A percentile compares a stretch with the other conserved stretches of the same genome.
Conservation (phyloP, 2,888 invertebrate species). For the Tachystola acroxantha region DNA sequence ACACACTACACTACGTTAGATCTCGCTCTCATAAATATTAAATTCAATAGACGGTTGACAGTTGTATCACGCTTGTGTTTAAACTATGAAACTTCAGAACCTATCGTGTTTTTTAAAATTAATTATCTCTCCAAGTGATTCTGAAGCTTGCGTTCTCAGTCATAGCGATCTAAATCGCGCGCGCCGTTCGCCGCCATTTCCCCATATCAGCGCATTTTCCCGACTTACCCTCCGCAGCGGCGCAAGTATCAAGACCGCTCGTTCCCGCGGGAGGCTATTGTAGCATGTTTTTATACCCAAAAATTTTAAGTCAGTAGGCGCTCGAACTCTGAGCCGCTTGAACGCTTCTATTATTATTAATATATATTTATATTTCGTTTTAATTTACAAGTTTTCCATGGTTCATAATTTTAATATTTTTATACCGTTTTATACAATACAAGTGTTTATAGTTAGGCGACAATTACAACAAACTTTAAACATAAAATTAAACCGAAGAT, state of each 20-base stretch:
- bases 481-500: constrained; percentile 1
- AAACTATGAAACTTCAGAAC: no score
- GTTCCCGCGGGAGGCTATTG: constrained; percentile 67
- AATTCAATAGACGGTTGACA: no score
- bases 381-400: constrained; percentile 77
- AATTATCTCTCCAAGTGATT: no score
- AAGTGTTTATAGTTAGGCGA: constrained; percentile 73
- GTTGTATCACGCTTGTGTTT: no score
- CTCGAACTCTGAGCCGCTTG: constrained; percentile 75
- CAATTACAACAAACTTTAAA: constrained; percentile 43
- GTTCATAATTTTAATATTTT: constrained; percentile 78
- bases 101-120: no score
- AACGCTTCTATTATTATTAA: constrained; percentile 77
- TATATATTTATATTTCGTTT: constrained; percentile 79
- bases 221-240: constrained; percentile 9
- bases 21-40: no score
- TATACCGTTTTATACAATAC: constrained; percentile 76
- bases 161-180: background rate
- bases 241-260: constrained; percentile 57
- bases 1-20: no score
- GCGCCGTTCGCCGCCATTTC: constrained; percentile 1
- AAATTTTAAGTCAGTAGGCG: constrained; percentile 79
- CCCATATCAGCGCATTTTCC: constrained; percentile 23
- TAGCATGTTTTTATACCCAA: constrained; percentile 79
- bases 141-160: background rate